phyloP scores from a whole-genome alignment of 2,113 vertebrate genomes.

The Hyaena hyaena region DNA sequence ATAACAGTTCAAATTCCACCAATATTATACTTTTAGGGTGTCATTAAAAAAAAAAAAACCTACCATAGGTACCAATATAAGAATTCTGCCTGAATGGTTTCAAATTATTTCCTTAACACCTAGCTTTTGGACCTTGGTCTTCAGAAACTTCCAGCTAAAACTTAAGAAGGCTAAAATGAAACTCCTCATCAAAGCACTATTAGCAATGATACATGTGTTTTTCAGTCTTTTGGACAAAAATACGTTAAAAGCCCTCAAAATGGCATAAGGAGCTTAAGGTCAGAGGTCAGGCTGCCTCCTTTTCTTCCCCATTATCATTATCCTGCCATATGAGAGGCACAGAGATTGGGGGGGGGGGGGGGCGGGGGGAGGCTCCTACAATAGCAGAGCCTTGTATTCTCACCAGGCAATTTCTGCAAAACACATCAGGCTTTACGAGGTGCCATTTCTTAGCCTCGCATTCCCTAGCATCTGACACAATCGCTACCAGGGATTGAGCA shows the following conservation, averaged over 20 bases:
- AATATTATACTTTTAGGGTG: background rate
- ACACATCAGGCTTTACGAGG: rapidly evolving
- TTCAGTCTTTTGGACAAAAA: background rate
- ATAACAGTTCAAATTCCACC: background rate
- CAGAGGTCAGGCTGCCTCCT: background rate
- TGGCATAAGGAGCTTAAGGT: background rate
- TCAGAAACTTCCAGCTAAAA: background rate
- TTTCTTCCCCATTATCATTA: background rate
- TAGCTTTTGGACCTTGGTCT: background rate
- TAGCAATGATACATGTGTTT: background rate
- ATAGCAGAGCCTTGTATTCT: background rate
- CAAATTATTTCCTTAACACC: background rate
- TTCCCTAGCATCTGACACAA: background rate
- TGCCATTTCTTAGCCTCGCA: rapidly evolving
- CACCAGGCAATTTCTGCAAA: background rate
- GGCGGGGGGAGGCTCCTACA: background rate
- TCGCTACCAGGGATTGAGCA: background rate
- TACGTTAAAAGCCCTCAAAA: background rate
- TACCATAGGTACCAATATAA: background rate
- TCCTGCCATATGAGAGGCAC: background rate
- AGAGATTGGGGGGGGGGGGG: background rate
- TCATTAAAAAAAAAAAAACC: background rate
- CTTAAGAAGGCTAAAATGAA: background rate
- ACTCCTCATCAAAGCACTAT: background rate
- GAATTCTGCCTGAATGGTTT: background rate